Percentiles rank a stretch among this genome's conserved stretches.
Conservation (phyloP, 2,113 vertebrate species). For the Heterotis niloticus region DNA sequence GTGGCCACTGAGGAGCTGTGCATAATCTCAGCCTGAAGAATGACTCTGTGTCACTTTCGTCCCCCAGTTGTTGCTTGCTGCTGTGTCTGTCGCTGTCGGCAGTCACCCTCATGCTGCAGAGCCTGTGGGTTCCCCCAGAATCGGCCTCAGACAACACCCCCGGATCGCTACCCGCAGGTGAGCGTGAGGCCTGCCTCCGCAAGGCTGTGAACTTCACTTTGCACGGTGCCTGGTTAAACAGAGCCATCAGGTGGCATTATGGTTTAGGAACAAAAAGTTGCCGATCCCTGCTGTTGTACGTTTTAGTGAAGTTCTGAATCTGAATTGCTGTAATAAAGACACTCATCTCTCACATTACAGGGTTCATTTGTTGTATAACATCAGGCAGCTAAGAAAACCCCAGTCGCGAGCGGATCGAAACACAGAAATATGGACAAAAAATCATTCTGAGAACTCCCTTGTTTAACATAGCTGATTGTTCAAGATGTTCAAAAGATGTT, state of each 20-base stretch:
- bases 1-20: too few relatives aligned
- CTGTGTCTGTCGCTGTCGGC: slow-evolving; percentile 54
- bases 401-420: too few relatives aligned
- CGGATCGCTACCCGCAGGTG: slow-evolving; percentile 48
- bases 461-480: too few relatives aligned
- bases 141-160: slow-evolving; percentile 35
- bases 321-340: too few relatives aligned
- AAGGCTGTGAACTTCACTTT: neutral
- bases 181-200: slow-evolving; percentile 40
- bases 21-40: neutral
- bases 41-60: neutral
- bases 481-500: too few relatives aligned
- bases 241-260: neutral
- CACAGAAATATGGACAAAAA: neutral
- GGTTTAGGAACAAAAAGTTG: neutral
- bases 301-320: neutral
- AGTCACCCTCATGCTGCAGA: slow-evolving; percentile 57
- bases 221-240: neutral
- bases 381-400: too few relatives aligned
- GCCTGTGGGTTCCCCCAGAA: slow-evolving; percentile 54
- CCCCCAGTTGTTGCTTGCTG: slow-evolving; percentile 58
- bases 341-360: too few relatives aligned
- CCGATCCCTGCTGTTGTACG: neutral
- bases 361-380: too few relatives aligned
- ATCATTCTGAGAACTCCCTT: neutral